phyloP scores from a whole-genome alignment of 92 coral and sea anemone species.

The Porites cylindrica region DNA sequence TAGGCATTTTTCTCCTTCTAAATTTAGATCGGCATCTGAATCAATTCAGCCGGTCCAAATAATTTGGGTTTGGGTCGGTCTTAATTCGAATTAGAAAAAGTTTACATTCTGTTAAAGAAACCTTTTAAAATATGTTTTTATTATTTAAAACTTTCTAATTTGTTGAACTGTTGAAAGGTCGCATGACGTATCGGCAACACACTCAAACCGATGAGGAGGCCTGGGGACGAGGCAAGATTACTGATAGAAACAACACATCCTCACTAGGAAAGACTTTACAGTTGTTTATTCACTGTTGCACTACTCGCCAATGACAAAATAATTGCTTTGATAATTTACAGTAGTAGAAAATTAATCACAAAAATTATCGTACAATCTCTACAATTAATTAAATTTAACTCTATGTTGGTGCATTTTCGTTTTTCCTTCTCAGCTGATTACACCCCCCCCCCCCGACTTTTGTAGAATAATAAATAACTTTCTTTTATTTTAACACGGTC shows the following conservation, averaged over 20 bases:
- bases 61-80: too few species aligned
- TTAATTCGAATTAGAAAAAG: too few species aligned
- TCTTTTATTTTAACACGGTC: too few species aligned
- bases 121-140: background rate
- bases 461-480: too few species aligned
- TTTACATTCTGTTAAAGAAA: too few species aligned
- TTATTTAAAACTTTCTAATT: background rate
- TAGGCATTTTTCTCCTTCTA: too few species aligned
- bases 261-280: background rate
- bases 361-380: background rate
- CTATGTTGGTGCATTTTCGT: background rate
- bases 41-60: too few species aligned
- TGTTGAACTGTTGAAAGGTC: background rate
- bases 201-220: too few species aligned
- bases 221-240: too few species aligned
- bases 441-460: too few species aligned
- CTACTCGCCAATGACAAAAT: slow-evolving; percentile 14
- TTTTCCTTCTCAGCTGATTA: background rate
- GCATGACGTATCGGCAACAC: background rate
- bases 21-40: too few species aligned
- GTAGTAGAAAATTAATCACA: slow-evolving; percentile 28
- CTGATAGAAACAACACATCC: background rate
- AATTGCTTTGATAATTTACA: slow-evolving; percentile 9
- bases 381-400: slow-evolving; percentile 9
- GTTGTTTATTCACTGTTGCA: slow-evolving; percentile 13